Conservation (phyloP, 2,888 invertebrate species). For the Agrotis ipsilon region DNA sequence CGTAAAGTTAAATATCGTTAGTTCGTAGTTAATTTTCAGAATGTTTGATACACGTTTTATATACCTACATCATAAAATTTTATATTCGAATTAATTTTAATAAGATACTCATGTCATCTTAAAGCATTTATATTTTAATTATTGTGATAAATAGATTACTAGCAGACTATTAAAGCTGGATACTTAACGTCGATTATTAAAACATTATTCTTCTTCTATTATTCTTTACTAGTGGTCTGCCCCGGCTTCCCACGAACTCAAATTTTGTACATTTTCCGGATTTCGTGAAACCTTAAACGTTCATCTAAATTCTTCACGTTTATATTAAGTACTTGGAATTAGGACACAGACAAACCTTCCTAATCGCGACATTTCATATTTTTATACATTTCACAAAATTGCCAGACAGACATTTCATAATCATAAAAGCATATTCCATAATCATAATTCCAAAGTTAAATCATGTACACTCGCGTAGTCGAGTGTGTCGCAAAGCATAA, state of each 20-base stretch:
- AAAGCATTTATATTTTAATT: background rate
- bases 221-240: background rate
- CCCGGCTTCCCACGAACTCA: too few relatives aligned
- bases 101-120: background rate
- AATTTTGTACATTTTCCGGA: too few relatives aligned
- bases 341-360: background rate
- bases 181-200: background rate
- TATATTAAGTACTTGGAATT: too few relatives aligned
- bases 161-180: background rate
- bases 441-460: conserved; percentile 23
- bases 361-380: background rate
- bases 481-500: conserved; percentile 48
- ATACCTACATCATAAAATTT: background rate
- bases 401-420: conserved; percentile 2
- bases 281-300: too few relatives aligned
- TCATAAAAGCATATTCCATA: conserved; percentile 10
- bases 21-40: conserved; percentile 23
- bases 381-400: background rate
- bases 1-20: conserved; percentile 39
- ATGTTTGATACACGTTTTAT: conserved; percentile 33
- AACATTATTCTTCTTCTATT: background rate
- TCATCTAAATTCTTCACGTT: too few relatives aligned
- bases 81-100: conserved; percentile 2
- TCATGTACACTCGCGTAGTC: conserved; percentile 26
- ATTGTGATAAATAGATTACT: conserved; percentile 17